Evolutionary conservation across 2,888 invertebrate genomes (phyloP), one percentile per base, ranked within the genome.

Genomic region (Netelia inedita): DNA sequence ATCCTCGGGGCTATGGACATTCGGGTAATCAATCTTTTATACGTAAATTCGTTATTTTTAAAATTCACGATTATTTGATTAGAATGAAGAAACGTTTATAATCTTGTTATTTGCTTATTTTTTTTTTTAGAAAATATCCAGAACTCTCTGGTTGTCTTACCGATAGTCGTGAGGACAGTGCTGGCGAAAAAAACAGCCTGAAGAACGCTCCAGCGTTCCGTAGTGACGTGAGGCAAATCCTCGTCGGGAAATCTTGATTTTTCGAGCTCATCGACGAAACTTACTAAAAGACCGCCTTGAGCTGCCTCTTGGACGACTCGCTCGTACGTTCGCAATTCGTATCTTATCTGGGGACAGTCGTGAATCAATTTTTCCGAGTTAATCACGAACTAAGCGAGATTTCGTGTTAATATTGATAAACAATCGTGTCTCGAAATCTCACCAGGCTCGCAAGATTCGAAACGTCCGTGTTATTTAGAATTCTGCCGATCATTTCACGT

Each of bases 141-240:
- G 35, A 35, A 35, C 1, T 1, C 5, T 2, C 50, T 50, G 11
- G 11, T 59, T 16, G 69, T 88, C 94, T 93, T 95, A 97, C 98
- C 98, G 94, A 98, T 98, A 76, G 98, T 98, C 79, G 98, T 98
- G 92, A 98, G 95, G 89, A 98, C 97, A 73, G 98, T 98, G 41
- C 98, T 98, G 14, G 98, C 97, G 93, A 98, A 98, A 94, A 98
- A 98, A 59, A 98, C 96, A 3, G 98, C 97, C 93, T 97, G 97
- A 66, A 97, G 94, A 89, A 96, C 96, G 89, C 96, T 97, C 98
- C 98, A 98, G 91, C 96, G 96, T 88, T 96, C 95, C 75, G 95
- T 90, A 1, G 87, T 85, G 94, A 91, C 95, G 94, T 85, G 50
- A 91, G 76, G 86, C 35, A 88, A 59, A 50, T 88, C 86, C 3